Conservation (phyloP, 2,888 invertebrate species). For the Synanthedon andrenaeformis region DNA sequence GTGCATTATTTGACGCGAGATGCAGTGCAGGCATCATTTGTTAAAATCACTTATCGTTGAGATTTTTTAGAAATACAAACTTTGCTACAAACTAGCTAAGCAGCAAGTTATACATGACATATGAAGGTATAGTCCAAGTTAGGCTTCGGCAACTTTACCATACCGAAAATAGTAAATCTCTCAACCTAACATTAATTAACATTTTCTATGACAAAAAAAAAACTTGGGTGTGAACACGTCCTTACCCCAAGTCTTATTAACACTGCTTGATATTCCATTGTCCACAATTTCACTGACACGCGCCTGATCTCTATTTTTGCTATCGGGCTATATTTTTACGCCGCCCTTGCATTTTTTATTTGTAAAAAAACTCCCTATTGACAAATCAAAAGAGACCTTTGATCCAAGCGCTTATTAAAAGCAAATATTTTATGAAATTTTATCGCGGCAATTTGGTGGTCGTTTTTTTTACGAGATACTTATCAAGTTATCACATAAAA, state of each 20-base stretch:
- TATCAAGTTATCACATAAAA: conserved; percentile 4
- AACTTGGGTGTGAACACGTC: neutral
- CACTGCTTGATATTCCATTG: conserved; percentile 14
- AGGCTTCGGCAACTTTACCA: too few species aligned
- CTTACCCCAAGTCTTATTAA: conserved; percentile 1
- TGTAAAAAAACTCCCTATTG: conserved; percentile 53
- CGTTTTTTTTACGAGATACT: conserved; percentile 16
- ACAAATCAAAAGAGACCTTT: conserved; percentile 64
- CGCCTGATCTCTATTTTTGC: conserved; percentile 36
- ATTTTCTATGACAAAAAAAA: too few species aligned
- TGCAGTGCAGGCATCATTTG: too few species aligned
- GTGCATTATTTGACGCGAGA: too few species aligned
- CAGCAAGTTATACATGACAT: too few species aligned
- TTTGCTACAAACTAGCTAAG: too few species aligned
- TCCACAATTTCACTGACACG: conserved; percentile 30
- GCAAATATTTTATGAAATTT: conserved; percentile 63
- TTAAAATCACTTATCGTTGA: too few species aligned
- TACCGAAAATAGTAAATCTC: too few species aligned
- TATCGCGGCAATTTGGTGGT: conserved; percentile 15
- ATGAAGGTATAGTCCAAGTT: too few species aligned
- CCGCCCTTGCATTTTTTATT: conserved; percentile 22
- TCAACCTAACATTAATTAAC: too few species aligned
- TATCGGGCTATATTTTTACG: conserved; percentile 17
- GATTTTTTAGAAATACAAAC: too few species aligned
- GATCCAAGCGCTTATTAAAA: conserved; percentile 67